Evolutionary conservation across 1,140 invertebrate species (phyloP).

Genomic region (Aphelenchoides besseyi): DNA sequence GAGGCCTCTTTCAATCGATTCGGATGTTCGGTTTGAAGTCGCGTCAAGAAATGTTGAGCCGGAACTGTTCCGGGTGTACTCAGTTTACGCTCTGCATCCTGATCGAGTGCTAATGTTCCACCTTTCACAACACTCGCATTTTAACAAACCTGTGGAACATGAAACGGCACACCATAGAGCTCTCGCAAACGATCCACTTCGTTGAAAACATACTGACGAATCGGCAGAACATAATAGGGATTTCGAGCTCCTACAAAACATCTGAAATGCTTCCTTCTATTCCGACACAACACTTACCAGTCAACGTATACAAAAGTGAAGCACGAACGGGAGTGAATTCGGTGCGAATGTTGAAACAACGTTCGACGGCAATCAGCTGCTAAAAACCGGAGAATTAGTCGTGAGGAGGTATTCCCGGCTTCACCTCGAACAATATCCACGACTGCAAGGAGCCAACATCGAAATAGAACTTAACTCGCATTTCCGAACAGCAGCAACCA

Average conservation of each 20-base stretch:
- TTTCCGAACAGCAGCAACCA: too few relatives aligned
- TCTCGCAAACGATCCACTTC: constrained; percentile 1
- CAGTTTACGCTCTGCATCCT: constrained; percentile 6
- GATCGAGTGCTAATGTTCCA: background rate
- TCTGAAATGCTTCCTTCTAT: background rate
- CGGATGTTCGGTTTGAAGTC: background rate
- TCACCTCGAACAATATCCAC: constrained; percentile 23
- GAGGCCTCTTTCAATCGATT: background rate
- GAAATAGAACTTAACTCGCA: background rate
- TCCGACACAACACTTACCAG: background rate
- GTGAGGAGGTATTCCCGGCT: background rate
- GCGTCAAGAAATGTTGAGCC: constrained; percentile 16
- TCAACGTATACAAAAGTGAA: background rate
- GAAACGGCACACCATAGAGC: background rate
- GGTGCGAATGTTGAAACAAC: background rate
- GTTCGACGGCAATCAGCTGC: constrained; percentile 10
- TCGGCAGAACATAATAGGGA: constrained; percentile 15
- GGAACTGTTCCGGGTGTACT: background rate
- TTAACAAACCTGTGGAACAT: background rate
- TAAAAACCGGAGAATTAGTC: constrained; percentile 12
- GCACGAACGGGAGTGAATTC: constrained; percentile 6
- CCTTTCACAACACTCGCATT: too few relatives aligned
- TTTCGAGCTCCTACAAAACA: background rate
- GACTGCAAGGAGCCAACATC: constrained; percentile 10
- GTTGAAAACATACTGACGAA: constrained; percentile 11